phyloP scores from a whole-genome alignment of 2,113 vertebrate genomes.

The Corythaeola cristata region DNA sequence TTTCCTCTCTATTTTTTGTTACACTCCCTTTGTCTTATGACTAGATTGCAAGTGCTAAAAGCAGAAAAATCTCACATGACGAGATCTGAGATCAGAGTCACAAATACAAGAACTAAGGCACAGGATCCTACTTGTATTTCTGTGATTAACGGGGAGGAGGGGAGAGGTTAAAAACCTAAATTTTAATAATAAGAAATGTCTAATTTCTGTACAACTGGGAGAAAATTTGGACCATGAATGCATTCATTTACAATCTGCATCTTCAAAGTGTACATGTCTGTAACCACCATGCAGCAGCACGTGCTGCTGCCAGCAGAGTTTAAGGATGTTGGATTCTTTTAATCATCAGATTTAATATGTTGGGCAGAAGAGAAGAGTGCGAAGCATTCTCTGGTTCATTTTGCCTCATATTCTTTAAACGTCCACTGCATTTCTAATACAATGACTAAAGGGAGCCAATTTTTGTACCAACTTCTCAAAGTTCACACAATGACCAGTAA shows the following conservation, averaged over 20 bases:
- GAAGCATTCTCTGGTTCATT: not conserved
- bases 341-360: not conserved
- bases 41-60: not conserved
- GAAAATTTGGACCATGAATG: not conserved
- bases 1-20: not conserved
- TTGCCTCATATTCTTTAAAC: not conserved
- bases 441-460: not conserved
- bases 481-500: not conserved
- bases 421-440: not conserved
- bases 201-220: not conserved
- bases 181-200: not conserved
- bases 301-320: not conserved
- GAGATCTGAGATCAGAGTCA: not conserved
- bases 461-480: not conserved
- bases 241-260: not conserved
- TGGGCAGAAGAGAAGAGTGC: not conserved
- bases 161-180: not conserved
- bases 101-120: not conserved
- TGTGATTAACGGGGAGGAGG: not conserved
- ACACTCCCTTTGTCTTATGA: not conserved
- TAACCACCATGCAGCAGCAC: not conserved
- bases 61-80: not conserved
- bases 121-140: not conserved
- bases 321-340: not conserved
- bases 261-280: not conserved